Evolutionary conservation across 2,888 invertebrate genomes (phyloP), one percentile per base, ranked within the genome.

Genomic region (Didymodactylos carnosus): DNA sequence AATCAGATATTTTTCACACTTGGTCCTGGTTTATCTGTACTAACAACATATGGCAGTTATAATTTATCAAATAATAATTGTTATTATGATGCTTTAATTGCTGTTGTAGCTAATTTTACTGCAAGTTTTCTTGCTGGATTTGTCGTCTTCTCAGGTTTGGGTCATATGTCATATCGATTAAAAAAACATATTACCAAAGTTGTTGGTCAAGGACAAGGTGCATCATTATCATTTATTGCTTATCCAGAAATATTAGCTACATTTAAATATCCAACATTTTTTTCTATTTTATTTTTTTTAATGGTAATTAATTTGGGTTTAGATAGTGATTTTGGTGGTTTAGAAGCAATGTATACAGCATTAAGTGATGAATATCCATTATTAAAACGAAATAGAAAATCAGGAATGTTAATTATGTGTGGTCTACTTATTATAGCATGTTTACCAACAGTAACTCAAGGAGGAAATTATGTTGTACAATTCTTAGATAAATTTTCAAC

Each of bases 231-330:
- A 76, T 92, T 90, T 84, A 90, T 94, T 78, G 94, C 94, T 39
- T 94, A 94, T 84, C 94, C 94, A 0, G 93, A 93, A 83, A 94
- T 94, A 71, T 91, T 94, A 78, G 91, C 94, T 35, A 92, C 91
- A 43, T 91, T 94, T 90, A 88, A 89, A 16, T 91, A 92, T 53
- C 91, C 93, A 3, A 90, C 91, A 1, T 91, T 94, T 83, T 94
- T 93, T 93, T 91, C 93, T 29, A 89, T 94, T 79, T 91, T 94
- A 78, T 94, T 94, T 87, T 94, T 94, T 84, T 86, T 94, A 75
- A 94, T 94, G 94, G 87, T 94, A 73, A 93, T 94, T 79, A 94
- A 94, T 0, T 85, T 94, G 51, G 94, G 85, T 25, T 80, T 85
- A 39, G 85, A 85, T 77, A 84, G 84, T 70, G 85, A 83, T 75